A percentile compares a stretch with the other conserved stretches of the same genome.
Evolutionary conservation across 1,140 invertebrate genomes (phyloP).

Genomic region (Hesperophylax magnus): DNA sequence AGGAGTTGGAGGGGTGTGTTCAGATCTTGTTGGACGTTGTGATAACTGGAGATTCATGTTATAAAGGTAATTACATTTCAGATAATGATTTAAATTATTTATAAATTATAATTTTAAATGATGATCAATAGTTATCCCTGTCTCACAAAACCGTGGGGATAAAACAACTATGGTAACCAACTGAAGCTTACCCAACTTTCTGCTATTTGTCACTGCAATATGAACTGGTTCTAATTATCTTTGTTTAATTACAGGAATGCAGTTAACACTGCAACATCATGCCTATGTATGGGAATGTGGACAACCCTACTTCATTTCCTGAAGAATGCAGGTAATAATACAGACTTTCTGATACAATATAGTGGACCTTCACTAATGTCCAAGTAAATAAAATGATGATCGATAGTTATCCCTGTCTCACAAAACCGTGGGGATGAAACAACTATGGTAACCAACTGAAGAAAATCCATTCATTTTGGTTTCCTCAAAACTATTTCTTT

Average conservation of each 20-base stretch:
- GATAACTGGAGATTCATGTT: no score
- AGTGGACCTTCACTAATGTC: no score
- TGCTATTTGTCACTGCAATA: no score
- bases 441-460: conserved; percentile 67
- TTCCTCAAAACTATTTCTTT: not conserved
- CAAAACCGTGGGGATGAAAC: conserved; percentile 65
- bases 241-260: no score
- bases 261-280: no score
- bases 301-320: no score
- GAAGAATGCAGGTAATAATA: not conserved
- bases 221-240: no score
- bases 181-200: conserved; percentile 56
- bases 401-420: conserved; percentile 69
- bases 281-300: no score
- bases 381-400: conserved; percentile 56
- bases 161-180: conserved; percentile 67
- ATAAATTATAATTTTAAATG: conserved; percentile 42
- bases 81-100: no score
- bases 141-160: conserved; percentile 67
- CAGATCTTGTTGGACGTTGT: no score
- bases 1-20: no score
- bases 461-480: conserved; percentile 26
- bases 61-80: no score
- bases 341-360: not conserved
- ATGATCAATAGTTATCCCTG: conserved; percentile 68